Conservation (phyloP, 2,797 vertebrate genomes). For the Dromococcyx pavoninus region DNA sequence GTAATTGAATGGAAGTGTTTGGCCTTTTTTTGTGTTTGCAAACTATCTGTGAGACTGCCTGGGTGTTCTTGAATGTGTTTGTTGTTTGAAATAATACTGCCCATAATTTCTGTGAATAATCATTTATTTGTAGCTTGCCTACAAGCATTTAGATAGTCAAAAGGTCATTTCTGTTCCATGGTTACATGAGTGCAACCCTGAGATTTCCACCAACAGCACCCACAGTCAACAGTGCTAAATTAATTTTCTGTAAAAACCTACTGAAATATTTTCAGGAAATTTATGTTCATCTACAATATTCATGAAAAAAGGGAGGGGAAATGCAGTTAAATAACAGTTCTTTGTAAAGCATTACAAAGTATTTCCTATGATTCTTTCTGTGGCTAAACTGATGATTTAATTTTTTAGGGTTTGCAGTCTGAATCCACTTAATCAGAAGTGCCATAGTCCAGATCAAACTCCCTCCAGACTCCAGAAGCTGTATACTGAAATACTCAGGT, state of each 20-base stretch:
- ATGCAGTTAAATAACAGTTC: background rate
- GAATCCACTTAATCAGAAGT: background rate
- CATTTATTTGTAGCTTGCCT: constrained; percentile 23
- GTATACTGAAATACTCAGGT: background rate
- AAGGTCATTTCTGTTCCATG: constrained; percentile 47
- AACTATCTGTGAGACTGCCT: constrained; percentile 41
- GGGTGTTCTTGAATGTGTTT: constrained; percentile 53
- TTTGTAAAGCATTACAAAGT: background rate
- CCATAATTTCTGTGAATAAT: constrained; percentile 47
- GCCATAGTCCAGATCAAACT: background rate
- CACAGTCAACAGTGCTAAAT: background rate
- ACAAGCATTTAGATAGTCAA: background rate
- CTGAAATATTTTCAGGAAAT: background rate
- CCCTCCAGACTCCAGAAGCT: background rate
- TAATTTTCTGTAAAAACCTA: background rate
- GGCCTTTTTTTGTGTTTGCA: constrained; percentile 34
- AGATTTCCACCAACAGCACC: background rate
- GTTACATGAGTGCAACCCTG: background rate
- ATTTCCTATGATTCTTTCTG: background rate
- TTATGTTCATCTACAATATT: background rate
- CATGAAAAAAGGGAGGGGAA: background rate
- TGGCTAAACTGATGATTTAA: background rate
- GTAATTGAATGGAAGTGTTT: constrained; percentile 29
- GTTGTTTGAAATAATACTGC: constrained; percentile 39
- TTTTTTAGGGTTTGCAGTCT: background rate